Conservation (phyloP, 2,113 vertebrate genomes). For the Prunella himalayana region DNA sequence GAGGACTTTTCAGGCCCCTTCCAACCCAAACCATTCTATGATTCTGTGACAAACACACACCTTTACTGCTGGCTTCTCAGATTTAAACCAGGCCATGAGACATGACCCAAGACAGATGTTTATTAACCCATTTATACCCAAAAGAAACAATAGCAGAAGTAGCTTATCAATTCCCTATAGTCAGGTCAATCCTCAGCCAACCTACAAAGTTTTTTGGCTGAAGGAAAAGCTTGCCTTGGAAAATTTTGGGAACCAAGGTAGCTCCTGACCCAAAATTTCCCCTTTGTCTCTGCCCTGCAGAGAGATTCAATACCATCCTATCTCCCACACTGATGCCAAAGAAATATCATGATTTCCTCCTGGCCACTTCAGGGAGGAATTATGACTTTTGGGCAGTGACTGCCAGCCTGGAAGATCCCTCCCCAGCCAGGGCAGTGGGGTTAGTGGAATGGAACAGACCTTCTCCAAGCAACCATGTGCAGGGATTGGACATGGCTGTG, state of each 20-base stretch:
- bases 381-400: not conserved
- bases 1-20: not conserved
- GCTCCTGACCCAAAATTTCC: not conserved
- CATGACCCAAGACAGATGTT: not conserved
- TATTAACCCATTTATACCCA: not conserved
- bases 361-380: not conserved
- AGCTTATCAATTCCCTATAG: not conserved
- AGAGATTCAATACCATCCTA: not conserved
- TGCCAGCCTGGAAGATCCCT: not conserved
- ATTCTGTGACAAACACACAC: not conserved
- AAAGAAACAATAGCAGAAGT: not conserved
- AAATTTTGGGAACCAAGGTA: not conserved
- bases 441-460: not conserved
- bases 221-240: not conserved
- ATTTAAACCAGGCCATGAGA: not conserved
- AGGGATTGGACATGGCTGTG: not conserved
- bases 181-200: not conserved
- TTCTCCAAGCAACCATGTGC: not conserved
- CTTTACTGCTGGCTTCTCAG: not conserved
- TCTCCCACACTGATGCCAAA: not conserved
- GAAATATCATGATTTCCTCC: fast-evolving
- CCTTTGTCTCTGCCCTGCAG: not conserved
- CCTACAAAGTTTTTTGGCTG: not conserved
- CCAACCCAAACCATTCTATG: not conserved
- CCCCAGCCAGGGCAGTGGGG: not conserved